Evolutionary conservation across 2,113 vertebrate genomes (phyloP).

Genomic region (Megaleporinus macrocephalus): DNA sequence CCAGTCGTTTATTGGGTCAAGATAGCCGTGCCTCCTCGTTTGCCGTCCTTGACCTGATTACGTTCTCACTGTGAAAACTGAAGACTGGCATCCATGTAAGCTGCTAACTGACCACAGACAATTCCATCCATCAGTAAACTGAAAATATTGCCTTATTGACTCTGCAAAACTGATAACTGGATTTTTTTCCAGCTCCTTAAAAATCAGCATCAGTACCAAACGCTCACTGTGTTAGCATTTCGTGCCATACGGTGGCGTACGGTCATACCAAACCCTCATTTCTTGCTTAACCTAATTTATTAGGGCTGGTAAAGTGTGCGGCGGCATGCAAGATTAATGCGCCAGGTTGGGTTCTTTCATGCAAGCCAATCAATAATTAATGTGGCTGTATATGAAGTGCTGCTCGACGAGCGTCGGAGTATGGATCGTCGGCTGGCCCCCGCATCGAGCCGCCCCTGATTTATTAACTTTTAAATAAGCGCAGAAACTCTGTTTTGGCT

Average conservation of each 20-base stretch:
- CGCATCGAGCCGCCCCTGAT: slow-evolving; percentile 27
- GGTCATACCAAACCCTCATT: slow-evolving; percentile 6
- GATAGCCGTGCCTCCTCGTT: too few species aligned
- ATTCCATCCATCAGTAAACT: too few species aligned
- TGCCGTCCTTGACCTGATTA: too few species aligned
- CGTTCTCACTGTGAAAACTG: too few species aligned
- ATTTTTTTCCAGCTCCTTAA: too few species aligned
- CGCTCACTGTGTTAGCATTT: too few species aligned
- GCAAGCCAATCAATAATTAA: slow-evolving; percentile 52
- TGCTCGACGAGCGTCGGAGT: slow-evolving; percentile 24
- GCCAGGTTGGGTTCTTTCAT: slow-evolving; percentile 19
- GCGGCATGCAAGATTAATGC: slow-evolving; percentile 51
- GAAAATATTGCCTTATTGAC: too few species aligned
- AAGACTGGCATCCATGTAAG: too few species aligned
- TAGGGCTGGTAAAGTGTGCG: slow-evolving; percentile 20
- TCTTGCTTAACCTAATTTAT: slow-evolving; percentile 34
- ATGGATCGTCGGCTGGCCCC: slow-evolving; percentile 33
- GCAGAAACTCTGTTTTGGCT: slow-evolving; percentile 12
- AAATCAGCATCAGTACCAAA: too few species aligned
- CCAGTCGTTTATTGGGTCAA: too few species aligned
- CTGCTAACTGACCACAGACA: too few species aligned
- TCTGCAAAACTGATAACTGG: too few species aligned
- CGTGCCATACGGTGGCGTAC: neutral
- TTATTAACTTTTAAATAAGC: slow-evolving; percentile 48
- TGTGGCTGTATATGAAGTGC: slow-evolving; percentile 50